Base-by-base conservation (phyloP, 2,797 vertebrate species). In the Clarias laeviceps region DNA sequence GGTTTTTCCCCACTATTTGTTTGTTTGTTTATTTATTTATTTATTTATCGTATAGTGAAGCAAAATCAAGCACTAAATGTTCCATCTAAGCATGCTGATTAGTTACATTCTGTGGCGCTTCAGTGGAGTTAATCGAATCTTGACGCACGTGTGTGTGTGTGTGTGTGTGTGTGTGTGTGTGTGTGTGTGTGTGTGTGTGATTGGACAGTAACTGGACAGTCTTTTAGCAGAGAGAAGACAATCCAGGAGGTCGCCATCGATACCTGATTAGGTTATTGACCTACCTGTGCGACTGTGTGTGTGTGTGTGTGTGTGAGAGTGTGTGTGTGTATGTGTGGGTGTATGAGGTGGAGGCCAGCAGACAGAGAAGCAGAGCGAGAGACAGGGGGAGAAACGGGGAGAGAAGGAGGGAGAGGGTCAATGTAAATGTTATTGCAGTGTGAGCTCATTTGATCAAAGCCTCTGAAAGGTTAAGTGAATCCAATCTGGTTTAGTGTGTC, bases 401-500 rank as follows among this genome's bases (percentile, higher is more conserved):
- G 84, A 84, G 74, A 62, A n/a, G n/a, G 57, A 84, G 74, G 87
- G 83, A 92, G 89, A 91, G 93, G 94, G 94, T 95, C 95, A 96
- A 95, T 96, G 95, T 96, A 96, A 96, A 96, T 96, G 95, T 96
- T 96, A 96, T 96, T 96, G 95, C 94, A 93, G 92, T 95, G 94
- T 95, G 94, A 95, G 95, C 95, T 95, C 94, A 95, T 96, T 95
- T 96, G 95, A 96, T 96, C 95, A 95, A 96, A 95, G 94, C 94
- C 93, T 93, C 94, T 93, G 94, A 96, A 96, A 96, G 95, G 95
- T 96, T 96, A 96, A 96, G 95, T 94, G 95, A 96, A 96, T 95
- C 95, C 95, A 96, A 96, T 96, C 95, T 96, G 95, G 94, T 96
- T 96, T 95, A 96, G 94, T 96, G 94, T 95, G 94, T 94, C 94